Base-by-base conservation (phyloP, 2,113 vertebrate genomes). In the Uropsilus gracilis region DNA sequence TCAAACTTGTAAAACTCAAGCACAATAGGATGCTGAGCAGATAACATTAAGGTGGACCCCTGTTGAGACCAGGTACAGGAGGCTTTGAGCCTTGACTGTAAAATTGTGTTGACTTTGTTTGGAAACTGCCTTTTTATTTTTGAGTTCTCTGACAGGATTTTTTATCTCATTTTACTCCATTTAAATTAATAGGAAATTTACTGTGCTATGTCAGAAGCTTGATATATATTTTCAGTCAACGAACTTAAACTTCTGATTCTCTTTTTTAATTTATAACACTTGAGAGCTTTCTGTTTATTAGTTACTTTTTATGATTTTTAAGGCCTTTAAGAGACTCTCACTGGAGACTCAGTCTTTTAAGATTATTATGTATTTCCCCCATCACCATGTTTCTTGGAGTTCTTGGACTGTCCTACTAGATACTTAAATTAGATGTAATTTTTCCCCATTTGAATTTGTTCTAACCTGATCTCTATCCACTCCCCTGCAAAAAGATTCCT, bases 41-140 rank as follows among this genome's bases (percentile, higher is more conserved):
- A 85, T 85, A 98, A 75, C 95, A 91, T 91, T 96, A 96, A 96
- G 86, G 86, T 91, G 94, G 87, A 90, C 82, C 73, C 95, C 94
- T 39, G 37, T 11, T 9, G 92, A 72, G 86, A 78, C 5, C 17
- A 96, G 91, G 89, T 68, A 87, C 24, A 7, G 48, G 22, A 59
- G 6, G n/a, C 84, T 98, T 97, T 97, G 95, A 98, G 86, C 90
- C 89, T 97, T 89, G 96, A 80, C 96, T 97, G 71, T 95, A 94
- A 94, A 97, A 55, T 95, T 96, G 77, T 94, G 86, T 98, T 98
- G 96, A 88, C 85, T 97, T 97, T 94, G 94, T 69, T 97, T 95
- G 97, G 95, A 93, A 96, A 89, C 93, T 89, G 83, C 96, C 96
- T 98, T 98, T 97, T 97, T 91, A 96, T 98, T 97, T 97, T 92